Base-by-base conservation (phyloP, 23 tunicate genomes). In the Ciona savignyi region DNA sequence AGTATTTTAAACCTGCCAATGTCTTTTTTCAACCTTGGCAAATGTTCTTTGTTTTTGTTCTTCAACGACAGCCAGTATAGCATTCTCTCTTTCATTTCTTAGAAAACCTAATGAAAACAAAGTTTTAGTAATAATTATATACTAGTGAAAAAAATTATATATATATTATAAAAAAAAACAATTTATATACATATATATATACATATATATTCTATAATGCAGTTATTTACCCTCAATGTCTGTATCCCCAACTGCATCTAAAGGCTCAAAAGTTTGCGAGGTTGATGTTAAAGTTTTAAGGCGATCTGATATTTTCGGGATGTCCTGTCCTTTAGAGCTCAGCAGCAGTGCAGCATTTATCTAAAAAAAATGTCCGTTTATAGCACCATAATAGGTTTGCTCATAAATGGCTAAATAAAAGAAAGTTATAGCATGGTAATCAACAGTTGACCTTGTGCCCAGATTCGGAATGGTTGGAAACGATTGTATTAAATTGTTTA, bases 151-250 rank as follows among this genome's bases (percentile, higher is more conserved):
- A n/a, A n/a, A n/a, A n/a, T n/a, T n/a, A n/a, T n/a, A n/a, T n/a
- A n/a, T n/a, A n/a, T n/a, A n/a, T n/a, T n/a, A n/a, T n/a, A n/a
- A n/a, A n/a, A n/a, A n/a, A n/a, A n/a, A n/a, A n/a, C n/a, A n/a
- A n/a, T n/a, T n/a, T n/a, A n/a, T n/a, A n/a, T n/a, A n/a, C n/a
- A n/a, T n/a, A n/a, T n/a, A n/a, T n/a, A n/a, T n/a, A n/a, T n/a
- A n/a, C n/a, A n/a, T n/a, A n/a, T n/a, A n/a, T n/a, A n/a, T n/a
- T n/a, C n/a, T n/a, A n/a, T n/a, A n/a, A n/a, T n/a, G n/a, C n/a
- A n/a, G n/a, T n/a, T n/a, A n/a, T 49, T 63, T 30, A 85, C 91
- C 95, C 83, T 87, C 91, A 67, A 94, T 94, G 66, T 88, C 95
- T 20, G 99, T 94, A 25, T 94, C 95, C 68, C 72, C 78, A 34